Evolutionary conservation across 2,113 vertebrate genomes (phyloP), one percentile per base, ranked within the genome.

Genomic region (Tetrao urogallus): DNA sequence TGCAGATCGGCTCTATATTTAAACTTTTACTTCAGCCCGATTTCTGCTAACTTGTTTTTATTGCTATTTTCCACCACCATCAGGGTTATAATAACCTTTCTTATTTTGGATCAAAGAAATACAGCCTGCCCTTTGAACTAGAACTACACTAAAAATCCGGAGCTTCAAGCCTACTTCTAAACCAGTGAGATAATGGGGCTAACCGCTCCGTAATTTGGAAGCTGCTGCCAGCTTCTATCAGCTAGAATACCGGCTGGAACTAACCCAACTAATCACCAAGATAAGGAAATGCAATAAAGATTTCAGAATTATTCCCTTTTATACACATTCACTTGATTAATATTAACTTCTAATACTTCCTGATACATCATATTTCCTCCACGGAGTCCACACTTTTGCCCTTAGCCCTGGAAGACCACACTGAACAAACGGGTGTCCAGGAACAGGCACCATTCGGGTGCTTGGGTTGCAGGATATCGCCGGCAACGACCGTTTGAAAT

Each of bases 221-320:
- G 80, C 48, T 88, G 80, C 82, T 90, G 76, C 30, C 90, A 91
- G 83, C 71, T 90, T 78, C 1, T 36, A 86, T 61, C 57, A 67
- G 22, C 21, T 78, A 47, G 14, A 32, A 69, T 10, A 54, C 24
- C 56, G 48, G 70, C 57, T 95, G 74, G 40, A 96, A 72, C 65
- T 83, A 86, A 82, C 34, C 40, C 21, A 43, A 86, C 47, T 28
- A 82, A 82, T 80, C 88, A 94, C 56, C 30, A 90, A 95, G 90
- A 93, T 86, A 88, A 95, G 82, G 64, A 92, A 87, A 76, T 8
- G 24, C 69, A 83, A 94, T 94, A 97, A 92, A 86, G 79, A 90
- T 76, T 94, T 90, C 80, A 66, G 72, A 94, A 90, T 93, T 91
- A 92, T 95, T 89, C 50, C 93, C 86, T 86, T 88, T 58, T 88